These are phyloP conservation scores for Morbakka virulenta DNA, from an alignment of 30 jellyfish, hydroid and myxozoan species.

Conservation along the genomic window DNA sequence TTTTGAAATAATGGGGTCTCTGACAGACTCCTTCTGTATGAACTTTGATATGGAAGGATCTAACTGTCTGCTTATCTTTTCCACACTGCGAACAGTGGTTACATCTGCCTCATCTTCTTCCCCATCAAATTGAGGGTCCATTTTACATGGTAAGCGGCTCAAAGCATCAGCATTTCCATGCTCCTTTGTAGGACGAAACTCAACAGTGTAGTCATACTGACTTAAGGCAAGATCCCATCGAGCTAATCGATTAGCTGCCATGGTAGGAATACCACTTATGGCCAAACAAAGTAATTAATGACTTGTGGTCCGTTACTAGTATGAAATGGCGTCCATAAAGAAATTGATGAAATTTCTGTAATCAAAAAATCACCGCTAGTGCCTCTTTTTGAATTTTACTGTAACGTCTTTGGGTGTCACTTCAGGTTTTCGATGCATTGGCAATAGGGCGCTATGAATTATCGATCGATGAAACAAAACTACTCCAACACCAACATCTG, in stretches of 20 bases:
- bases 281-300: conserved; percentile 35
- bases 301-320: conserved; percentile 50
- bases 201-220: conserved; percentile 20
- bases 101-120: conserved; percentile 9
- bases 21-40: conserved; percentile 1
- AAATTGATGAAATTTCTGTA: conserved; percentile 20
- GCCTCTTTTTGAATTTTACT: conserved; percentile 41
- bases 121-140: conserved; percentile 29
- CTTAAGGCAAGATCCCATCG: conserved; percentile 44
- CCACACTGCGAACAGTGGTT: not conserved
- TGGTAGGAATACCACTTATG: conserved; percentile 6
- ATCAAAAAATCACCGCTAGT: conserved; percentile 10
- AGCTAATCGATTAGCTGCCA: conserved; percentile 36
- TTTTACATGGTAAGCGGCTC: conserved; percentile 14
- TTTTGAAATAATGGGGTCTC: conserved; percentile 19
- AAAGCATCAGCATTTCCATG: conserved; percentile 47
- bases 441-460: conserved; percentile 37
- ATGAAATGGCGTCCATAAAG: conserved; percentile 45
- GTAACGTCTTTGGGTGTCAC: conserved; percentile 32
- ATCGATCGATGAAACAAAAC: conserved; percentile 42
- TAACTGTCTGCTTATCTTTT: not conserved
- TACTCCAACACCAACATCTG: conserved; percentile 24
- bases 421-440: conserved; percentile 29
- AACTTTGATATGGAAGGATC: conserved; percentile 9
- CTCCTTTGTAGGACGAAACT: conserved; percentile 28